These are phyloP conservation scores for Scortum barcoo DNA, from an alignment of 2,113 vertebrate genomes.

Conservation along the genomic window DNA sequence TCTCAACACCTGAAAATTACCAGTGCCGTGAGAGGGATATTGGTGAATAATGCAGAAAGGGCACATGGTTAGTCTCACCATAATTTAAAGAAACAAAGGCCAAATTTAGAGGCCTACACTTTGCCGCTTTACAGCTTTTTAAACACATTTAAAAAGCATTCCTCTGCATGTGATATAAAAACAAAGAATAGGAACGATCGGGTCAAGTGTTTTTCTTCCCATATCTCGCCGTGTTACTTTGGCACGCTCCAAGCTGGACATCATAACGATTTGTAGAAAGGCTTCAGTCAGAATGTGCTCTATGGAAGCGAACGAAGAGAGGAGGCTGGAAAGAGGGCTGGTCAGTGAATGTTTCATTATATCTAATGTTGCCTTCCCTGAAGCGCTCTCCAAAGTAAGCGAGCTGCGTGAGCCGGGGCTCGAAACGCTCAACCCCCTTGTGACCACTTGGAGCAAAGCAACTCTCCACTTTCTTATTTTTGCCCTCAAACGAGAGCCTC, in stretches of 20 bases:
- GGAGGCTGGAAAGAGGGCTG: constrained; percentile 83
- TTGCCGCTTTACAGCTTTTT: not conserved
- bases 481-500: constrained; percentile 89
- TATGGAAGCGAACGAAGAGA: constrained; percentile 81
- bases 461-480: constrained; percentile 94
- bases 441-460: constrained; percentile 96
- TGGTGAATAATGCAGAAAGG: constrained; percentile 3
- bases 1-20: constrained; percentile 11
- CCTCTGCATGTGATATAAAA: not conserved
- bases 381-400: constrained; percentile 96
- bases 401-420: constrained; percentile 90
- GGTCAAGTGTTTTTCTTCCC: constrained; percentile 45
- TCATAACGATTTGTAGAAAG: constrained; percentile 74
- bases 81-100: constrained; percentile 19
- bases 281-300: constrained; percentile 87
- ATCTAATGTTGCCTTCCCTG: constrained; percentile 95
- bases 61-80: constrained; percentile 10
- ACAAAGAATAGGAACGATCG: constrained; percentile 17
- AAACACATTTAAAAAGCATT: constrained; percentile 21
- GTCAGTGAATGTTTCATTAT: constrained; percentile 97
- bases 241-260: constrained; percentile 29
- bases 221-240: constrained; percentile 49
- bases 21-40: not conserved
- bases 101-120: constrained; percentile 5
- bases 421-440: constrained; percentile 96